phyloP scores from a whole-genome alignment of 2,113 vertebrate species.

The Antechinus stuartii region DNA sequence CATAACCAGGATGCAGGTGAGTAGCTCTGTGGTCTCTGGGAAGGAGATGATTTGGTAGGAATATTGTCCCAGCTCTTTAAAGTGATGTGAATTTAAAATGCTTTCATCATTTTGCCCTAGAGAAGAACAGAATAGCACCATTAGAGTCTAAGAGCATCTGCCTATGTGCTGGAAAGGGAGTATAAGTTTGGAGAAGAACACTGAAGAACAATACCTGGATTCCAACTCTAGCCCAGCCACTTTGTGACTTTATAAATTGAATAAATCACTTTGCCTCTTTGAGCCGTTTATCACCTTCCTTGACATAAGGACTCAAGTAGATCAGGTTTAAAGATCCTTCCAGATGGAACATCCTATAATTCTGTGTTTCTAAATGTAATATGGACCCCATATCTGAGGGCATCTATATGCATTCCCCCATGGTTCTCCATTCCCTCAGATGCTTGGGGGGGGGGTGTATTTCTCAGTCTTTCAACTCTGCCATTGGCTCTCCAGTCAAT shows the following conservation, averaged over 20 bases:
- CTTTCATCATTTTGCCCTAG: neutral
- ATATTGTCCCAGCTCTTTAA: neutral
- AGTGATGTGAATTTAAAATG: neutral
- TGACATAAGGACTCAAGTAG: neutral
- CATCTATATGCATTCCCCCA: neutral
- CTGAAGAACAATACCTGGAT: neutral
- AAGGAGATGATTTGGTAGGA: neutral
- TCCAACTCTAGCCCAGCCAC: neutral
- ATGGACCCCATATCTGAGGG: neutral
- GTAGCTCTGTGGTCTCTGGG: neutral
- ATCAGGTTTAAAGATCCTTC: neutral
- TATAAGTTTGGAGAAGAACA: neutral
- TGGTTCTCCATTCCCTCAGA: neutral
- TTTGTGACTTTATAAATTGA: neutral
- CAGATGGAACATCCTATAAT: neutral
- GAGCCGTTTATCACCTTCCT: neutral
- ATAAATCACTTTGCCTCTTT: neutral
- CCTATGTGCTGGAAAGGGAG: neutral
- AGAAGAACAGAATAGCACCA: neutral
- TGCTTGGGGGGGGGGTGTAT: neutral
- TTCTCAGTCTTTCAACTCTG: neutral
- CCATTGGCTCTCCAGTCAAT: neutral
- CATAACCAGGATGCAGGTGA: constrained; percentile 99
- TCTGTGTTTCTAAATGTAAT: neutral
- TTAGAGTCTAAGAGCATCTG: neutral